Conservation (phyloP, 2,888 invertebrate genomes). For the Ceratothoa steindachneri region DNA sequence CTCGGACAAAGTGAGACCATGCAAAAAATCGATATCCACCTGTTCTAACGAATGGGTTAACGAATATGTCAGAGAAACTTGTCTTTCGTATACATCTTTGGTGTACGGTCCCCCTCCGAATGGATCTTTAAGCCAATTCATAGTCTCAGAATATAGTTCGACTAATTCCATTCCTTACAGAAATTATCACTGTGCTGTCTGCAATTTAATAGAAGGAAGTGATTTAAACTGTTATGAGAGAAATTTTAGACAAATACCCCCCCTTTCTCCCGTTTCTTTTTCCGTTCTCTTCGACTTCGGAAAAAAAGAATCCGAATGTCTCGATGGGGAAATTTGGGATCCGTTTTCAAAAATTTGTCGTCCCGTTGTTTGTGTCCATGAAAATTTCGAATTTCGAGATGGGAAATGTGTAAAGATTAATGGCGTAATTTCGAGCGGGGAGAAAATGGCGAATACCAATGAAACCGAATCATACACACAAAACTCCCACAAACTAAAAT, state of each 20-base stretch:
- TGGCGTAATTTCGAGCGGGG: slow-evolving; percentile 13
- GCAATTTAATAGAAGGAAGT: slow-evolving; percentile 54
- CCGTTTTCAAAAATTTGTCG: slow-evolving; percentile 56
- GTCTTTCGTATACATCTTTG: slow-evolving; percentile 55
- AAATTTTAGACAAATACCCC: slow-evolving; percentile 32
- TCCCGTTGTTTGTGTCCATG: slow-evolving; percentile 52
- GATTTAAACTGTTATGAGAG: slow-evolving; percentile 50
- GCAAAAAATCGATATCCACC: slow-evolving; percentile 51
- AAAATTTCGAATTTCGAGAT: slow-evolving; percentile 50
- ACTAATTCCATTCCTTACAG: slow-evolving; percentile 52
- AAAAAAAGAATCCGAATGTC: slow-evolving; percentile 49
- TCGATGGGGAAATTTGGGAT: slow-evolving; percentile 53
- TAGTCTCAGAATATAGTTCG: too few species aligned
- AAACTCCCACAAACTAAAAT: slow-evolving; percentile 47
- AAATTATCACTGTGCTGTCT: slow-evolving; percentile 57
- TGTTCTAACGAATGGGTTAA: slow-evolving; percentile 54
- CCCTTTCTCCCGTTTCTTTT: slow-evolving; percentile 53
- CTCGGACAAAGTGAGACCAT: slow-evolving; percentile 53
- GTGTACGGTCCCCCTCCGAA: slow-evolving; percentile 51
- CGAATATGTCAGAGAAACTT: slow-evolving; percentile 51
- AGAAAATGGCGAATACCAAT: not conserved
- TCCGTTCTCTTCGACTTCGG: slow-evolving; percentile 55
- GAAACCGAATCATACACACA: not conserved
- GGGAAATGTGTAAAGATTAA: slow-evolving; percentile 50
- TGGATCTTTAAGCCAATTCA: not conserved